phyloP scores from a whole-genome alignment of 2,888 invertebrate species.

The Chrysolina haemoptera region DNA sequence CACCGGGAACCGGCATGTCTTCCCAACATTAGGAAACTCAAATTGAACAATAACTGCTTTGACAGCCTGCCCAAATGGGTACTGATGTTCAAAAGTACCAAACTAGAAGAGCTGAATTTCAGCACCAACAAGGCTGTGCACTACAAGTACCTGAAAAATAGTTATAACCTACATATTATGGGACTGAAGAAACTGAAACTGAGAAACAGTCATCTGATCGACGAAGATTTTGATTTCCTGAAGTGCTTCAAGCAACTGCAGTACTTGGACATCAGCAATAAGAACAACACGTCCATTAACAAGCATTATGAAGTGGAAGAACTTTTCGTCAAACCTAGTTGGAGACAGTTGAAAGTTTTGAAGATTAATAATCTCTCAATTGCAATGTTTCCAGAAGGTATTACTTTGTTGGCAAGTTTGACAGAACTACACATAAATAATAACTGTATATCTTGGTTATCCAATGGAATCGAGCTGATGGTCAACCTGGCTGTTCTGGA shows the following conservation, averaged over 20 bases:
- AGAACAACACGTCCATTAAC: constrained; percentile 41
- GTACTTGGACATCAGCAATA: constrained; percentile 57
- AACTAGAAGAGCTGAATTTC: constrained; percentile 54
- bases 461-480: constrained; percentile 53
- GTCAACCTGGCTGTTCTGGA: constrained; percentile 55
- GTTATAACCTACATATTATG: constrained; percentile 42
- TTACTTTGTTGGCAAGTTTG: constrained; percentile 53
- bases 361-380: constrained; percentile 50
- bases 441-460: constrained; percentile 56
- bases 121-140: constrained; percentile 53
- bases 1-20: constrained; percentile 55
- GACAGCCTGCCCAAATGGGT: constrained; percentile 55
- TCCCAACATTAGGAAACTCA: constrained; percentile 46
- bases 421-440: constrained; percentile 52
- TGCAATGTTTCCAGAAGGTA: constrained; percentile 54
- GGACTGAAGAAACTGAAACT: constrained; percentile 51
- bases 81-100: constrained; percentile 48
- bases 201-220: constrained; percentile 49
- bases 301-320: constrained; percentile 51
- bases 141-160: constrained; percentile 51
- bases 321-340: constrained; percentile 54
- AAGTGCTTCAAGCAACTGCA: constrained; percentile 50
- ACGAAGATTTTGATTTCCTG: constrained; percentile 52
- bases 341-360: constrained; percentile 52
- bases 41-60: constrained; percentile 53